Evolutionary conservation across 2,797 vertebrate species (phyloP), one percentile per base, ranked within the genome.

Genomic region (Lacerta bilineata): DNA sequence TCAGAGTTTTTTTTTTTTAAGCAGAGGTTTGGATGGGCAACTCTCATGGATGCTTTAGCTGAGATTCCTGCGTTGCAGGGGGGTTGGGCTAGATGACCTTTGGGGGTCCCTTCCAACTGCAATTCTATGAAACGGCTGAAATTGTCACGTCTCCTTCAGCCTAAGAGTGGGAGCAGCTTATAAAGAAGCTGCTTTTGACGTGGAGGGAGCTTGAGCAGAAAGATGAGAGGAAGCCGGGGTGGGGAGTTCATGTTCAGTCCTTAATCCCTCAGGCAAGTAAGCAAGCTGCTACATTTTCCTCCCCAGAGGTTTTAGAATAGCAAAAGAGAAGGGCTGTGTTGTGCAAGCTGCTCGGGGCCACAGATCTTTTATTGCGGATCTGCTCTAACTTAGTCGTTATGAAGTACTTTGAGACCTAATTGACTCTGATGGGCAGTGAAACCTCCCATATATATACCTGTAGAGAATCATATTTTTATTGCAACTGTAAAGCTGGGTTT

Each of bases 391-490:
- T 17, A 43, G 25, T n/a, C 50, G n/a, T 18, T 85, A 46, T 68
- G 75, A 78, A 64, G 18, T 66, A 64, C 84, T 85, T 2, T 46
- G 18, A 43, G 74, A 68, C 29, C 39, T 83, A 46, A 83, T 85
- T 87, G 71, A 17, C 72, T 76, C 55, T 87, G 80, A 64, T 81
- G 78, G 71, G 64, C n/a, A 50, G 13, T 75, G 33, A 89, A 50
- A 64, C 23, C 27, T 50, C 50, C 50, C 46, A 41, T 68, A 29
- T 17, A 27, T 75, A 18, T 64, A 46, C 23, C 2, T 33, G 29
- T 8, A 84, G n/a, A 33, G 50, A 9, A 0, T 83, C 23, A 80
- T 39, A 46, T 68, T 83, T 84, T 61, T 80, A 18, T 64, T 89
- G 29, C 61, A 8, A 5, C 66, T 88, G 79, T 1, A 79, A 72